phyloP scores from a whole-genome alignment of 2,888 invertebrate genomes.

The Balanococcus diminutus region DNA sequence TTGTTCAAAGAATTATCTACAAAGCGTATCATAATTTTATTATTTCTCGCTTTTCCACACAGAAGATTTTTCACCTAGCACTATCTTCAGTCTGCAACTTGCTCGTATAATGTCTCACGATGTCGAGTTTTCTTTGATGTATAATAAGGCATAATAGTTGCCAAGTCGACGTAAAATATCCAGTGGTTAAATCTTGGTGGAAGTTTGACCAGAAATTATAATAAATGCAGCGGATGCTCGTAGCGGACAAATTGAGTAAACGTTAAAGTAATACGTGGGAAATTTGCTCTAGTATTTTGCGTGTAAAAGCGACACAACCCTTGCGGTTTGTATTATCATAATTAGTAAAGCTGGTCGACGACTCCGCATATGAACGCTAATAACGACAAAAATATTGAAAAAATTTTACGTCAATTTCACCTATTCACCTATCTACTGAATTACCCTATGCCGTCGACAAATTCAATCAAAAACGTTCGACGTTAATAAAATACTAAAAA shows the following conservation, averaged over 20 bases:
- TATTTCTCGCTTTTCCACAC: no score
- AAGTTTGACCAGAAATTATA: not conserved
- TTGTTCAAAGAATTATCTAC: not conserved
- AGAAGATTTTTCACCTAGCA: not conserved
- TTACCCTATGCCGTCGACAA: not conserved
- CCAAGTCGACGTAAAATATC: not conserved
- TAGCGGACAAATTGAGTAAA: not conserved
- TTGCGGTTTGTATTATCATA: not conserved
- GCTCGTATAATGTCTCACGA: no score
- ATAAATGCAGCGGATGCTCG: not conserved
- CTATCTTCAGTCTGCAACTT: not conserved
- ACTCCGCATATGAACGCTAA: constrained; percentile 22
- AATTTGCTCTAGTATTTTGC: not conserved
- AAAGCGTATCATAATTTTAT: not conserved
- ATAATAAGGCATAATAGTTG: not conserved
- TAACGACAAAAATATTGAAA: not conserved
- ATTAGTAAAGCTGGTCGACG: constrained; percentile 15
- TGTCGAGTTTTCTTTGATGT: not conserved
- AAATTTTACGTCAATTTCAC: not conserved
- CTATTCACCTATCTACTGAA: no score
- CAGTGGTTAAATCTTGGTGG: not conserved
- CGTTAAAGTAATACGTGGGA: not conserved
- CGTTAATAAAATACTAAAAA: not conserved
- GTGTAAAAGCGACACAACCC: not conserved
- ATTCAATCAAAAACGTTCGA: constrained; percentile 5